A percentile compares a stretch with the other conserved stretches of the same genome.
Conservation (phyloP, 2,888 invertebrate species). For the Chloroclysta siterata region DNA sequence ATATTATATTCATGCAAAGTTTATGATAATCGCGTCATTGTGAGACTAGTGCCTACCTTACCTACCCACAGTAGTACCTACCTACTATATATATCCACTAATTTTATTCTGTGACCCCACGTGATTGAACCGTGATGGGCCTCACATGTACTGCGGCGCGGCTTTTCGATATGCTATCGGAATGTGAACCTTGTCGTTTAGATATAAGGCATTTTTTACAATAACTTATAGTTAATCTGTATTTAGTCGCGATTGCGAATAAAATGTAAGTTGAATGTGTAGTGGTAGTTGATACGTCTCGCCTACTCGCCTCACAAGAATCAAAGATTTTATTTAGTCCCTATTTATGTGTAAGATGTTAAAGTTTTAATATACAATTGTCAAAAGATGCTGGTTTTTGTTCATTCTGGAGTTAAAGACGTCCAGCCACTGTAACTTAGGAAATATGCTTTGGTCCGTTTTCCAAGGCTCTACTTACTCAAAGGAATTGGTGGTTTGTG, state of each 20-base stretch:
- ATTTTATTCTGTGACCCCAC: constrained; percentile 3
- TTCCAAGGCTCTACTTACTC: neutral
- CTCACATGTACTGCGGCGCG: constrained; percentile 12
- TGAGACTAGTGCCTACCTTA: neutral
- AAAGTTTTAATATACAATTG: constrained; percentile 35
- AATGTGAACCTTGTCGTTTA: constrained; percentile 19
- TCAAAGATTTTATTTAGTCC: constrained; percentile 40
- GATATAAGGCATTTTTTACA: constrained; percentile 3
- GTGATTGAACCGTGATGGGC: neutral
- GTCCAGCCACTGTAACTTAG: constrained; percentile 8
- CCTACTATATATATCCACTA: neutral
- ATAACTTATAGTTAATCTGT: constrained; percentile 19
- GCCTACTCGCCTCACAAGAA: constrained; percentile 29
- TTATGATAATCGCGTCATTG: neutral
- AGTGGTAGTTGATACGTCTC: constrained; percentile 26
- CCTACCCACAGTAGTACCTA: neutral
- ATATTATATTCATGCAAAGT: constrained; percentile 1
- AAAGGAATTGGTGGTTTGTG: neutral
- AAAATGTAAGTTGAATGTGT: constrained; percentile 14
- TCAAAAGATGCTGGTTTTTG: constrained; percentile 37
- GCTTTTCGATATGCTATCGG: constrained; percentile 6
- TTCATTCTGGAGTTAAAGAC: constrained; percentile 25
- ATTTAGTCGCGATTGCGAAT: constrained; percentile 13
- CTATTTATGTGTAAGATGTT: constrained; percentile 36
- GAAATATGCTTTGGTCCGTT: neutral